A percentile compares a stretch with the other conserved stretches of the same genome.
Evolutionary conservation across 1,140 invertebrate species (phyloP).

Genomic region (Hesperophylax magnus): DNA sequence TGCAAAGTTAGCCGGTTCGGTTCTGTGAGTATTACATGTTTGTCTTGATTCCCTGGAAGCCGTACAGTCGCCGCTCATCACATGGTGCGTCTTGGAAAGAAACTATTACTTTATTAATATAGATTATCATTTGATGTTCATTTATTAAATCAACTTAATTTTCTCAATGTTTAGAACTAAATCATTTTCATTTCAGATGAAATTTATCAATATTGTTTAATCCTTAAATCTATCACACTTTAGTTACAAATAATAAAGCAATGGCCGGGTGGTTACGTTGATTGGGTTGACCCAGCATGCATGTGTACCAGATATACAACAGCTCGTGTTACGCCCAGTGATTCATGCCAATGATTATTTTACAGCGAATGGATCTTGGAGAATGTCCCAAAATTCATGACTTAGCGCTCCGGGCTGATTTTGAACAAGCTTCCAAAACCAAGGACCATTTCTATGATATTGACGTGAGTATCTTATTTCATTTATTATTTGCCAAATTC

Average conservation of each 20-base stretch:
- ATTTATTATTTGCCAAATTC: no score
- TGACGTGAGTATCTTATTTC: conserved; percentile 83
- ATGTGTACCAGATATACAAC: neutral
- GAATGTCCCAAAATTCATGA: conserved; percentile 99
- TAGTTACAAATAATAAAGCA: conserved; percentile 17
- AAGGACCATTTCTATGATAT: conserved; percentile 98
- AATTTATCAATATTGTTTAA: neutral
- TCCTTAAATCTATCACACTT: neutral
- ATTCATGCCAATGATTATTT: conserved; percentile 52
- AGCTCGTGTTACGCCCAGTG: neutral
- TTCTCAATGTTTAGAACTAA: conserved; percentile 11
- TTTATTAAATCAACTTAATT: conserved; percentile 20
- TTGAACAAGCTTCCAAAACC: conserved; percentile 89
- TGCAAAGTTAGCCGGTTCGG: conserved; percentile 39
- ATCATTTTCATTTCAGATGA: conserved; percentile 21
- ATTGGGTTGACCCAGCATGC: conserved; percentile 24
- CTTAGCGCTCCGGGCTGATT: conserved; percentile 96
- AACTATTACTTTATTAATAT: conserved; percentile 30
- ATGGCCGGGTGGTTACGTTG: neutral
- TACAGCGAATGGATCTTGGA: conserved; percentile 96
- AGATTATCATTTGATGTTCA: conserved; percentile 23
- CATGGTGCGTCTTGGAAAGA: conserved; percentile 46
- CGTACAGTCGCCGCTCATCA: conserved; percentile 22
- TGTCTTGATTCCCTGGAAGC: conserved; percentile 1
- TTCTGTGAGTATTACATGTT: conserved; percentile 47